Evolutionary conservation across 2,113 vertebrate species (phyloP), one percentile per base, ranked within the genome.

Genomic region (Toxotes chatareus): DNA sequence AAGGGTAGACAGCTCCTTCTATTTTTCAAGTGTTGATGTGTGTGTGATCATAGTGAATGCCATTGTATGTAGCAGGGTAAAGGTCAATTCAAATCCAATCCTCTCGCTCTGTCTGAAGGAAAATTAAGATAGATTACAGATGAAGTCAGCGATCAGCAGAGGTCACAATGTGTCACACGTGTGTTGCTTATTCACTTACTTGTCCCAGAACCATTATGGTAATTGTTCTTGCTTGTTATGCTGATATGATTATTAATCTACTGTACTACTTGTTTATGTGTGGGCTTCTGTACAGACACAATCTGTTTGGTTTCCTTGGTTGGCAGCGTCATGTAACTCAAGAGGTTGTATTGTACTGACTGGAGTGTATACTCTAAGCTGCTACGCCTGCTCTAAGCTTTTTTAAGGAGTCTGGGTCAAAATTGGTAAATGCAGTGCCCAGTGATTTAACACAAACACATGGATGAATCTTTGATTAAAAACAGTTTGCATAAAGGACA

Each of bases 41-140:
- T 46, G 12, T 69, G 44, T 49, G 64, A 32, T 79, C 12, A 27
- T 65, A 34, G 12, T 40, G 63, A 79, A 75, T 67, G 61, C 47
- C 56, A 38, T 44, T n/a, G 49, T 73, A 40, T 80, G 55, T 56
- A 34, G 40, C 10, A 0, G 78, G 36, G 36, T 69, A 73, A 88
- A 88, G 80, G 80, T 83, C 83, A 80, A 70, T 46, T 80, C 57
- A 80, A 77, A 80, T 67, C 72, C 53, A 80, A 76, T 80, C 32
- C 14, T 21, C 49, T 27, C 0, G 0, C 68, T 49, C 27, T 17
- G 47, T 57, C 46, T 56, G 59, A 75, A 46, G 60, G 51, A 40
- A 61, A 66, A 66, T 74, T 34, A 70, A 70, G 72, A 83, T 80
- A 0, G 60, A 80, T 86, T 57, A 47, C 32, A 65, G 44, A 64